Base-by-base conservation (phyloP, 2,113 vertebrate genomes). In the Tangachromis dhanisi region DNA sequence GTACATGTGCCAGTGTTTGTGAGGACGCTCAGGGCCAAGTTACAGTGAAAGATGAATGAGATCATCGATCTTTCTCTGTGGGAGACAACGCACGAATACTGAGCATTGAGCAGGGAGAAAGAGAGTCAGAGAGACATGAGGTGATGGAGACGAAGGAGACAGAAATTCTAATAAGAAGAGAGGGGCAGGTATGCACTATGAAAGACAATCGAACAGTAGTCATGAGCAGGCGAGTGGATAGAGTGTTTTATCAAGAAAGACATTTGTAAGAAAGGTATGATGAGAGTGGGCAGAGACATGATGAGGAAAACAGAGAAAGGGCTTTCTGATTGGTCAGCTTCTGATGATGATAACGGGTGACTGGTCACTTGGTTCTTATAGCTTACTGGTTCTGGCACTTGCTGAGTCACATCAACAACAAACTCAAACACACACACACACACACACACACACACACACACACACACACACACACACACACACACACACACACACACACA, bases 21-120 rank as follows among this genome's bases (percentile, higher is more conserved):
- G 80, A 88, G 83, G 49, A 82, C 83, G 83, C 89, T 89, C 90
- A 89, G 84, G 86, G 68, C 83, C 51, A 31, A 86, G 86, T 89
- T 83, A 86, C 87, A 84, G 88, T 79, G 78, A 24, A 47, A 80
- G 89, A 93, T 94, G 87, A 94, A 94, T 90, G 88, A 83, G 81
- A 81, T 71, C 84, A 95, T 95, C 13, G 66, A 93, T 96, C 85
- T 73, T 51, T 61, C 84, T 68, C 81, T 83, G 38, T 53, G 81
- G 82, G 86, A 88, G 68, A 89, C 90, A 33, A 73, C 21, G 16
- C 85, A 85, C 86, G 54, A 95, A 95, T 92, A 92, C 93, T 90
- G 84, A 95, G 89, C 80, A 80, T 82, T 47, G 89, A 92, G 33
- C 90, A 73, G 38, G 71, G 35, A 53, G 73, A 85, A 66, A 83